Base-by-base conservation (phyloP, 2,888 invertebrate species). In the Diloba caeruleocephala region DNA sequence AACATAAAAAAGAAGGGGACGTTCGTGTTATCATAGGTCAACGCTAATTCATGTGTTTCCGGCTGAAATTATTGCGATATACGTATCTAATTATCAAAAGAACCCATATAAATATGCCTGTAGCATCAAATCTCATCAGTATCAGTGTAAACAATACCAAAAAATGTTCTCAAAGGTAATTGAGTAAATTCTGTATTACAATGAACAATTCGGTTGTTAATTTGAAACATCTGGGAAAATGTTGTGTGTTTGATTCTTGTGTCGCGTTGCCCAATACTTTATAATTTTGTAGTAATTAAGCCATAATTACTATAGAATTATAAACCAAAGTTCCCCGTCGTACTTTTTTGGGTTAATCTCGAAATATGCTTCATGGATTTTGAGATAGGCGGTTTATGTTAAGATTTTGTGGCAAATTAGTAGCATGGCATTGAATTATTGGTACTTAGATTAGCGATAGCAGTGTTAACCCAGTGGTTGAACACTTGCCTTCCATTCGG, bases 141-240 rank as follows among this genome's bases (percentile, higher is more conserved):
- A 72, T 71, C 62, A 64, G 61, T 73, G 59, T 56, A 71, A 75
- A 74, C 76, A 73, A 72, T 77, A 78, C 74, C 71, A 74, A 67
- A 74, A 78, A 77, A 86, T 85, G 82, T 82, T 84, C 81, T 77
- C 84, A 74, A 83, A 86, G 82, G 80, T 85, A 81, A 63, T 71
- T 71, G 49, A 37, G 57, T 43, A 57, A 73, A 49, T 33, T 17
- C 44, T 56, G 34, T 42, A 67, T 58, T 14, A 57, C 56, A 63
- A 57, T 59, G 62, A 58, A 68, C 53, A 56, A 73, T 70, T 57
- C 39, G 14, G 44, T 43, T 54, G 14, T 48, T 56, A 56, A 63
- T 72, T 58, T 49, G 19, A 63, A 69, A 60, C 51, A 66, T 66
- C 50, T 67, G 70, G 45, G 69, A 71, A 71, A 55, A 61, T 36